Base-by-base conservation (phyloP, 2,797 vertebrate genomes). In the Artibeus jamaicensis region DNA sequence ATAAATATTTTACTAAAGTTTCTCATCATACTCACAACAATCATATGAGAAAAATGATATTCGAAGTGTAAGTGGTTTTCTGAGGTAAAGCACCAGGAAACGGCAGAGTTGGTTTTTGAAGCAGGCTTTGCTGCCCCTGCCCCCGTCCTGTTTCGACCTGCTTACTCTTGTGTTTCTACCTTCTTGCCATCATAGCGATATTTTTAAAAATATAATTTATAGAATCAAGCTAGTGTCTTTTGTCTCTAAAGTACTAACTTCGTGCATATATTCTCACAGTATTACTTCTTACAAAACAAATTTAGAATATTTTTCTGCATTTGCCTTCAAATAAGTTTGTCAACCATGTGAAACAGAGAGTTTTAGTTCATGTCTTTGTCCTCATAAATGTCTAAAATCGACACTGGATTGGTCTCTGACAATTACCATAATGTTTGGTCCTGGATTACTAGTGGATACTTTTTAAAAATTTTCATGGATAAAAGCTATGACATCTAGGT, bases 401-500 rank as follows among this genome's bases (percentile, higher is more conserved):
- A 78, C 34, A 77, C 16, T 71, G 6, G 15, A 18, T 48, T 68
- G 24, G 22, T 73, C 26, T 74, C 24, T 77, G 42, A 93, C 24
- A 95, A 53, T 95, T 88, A 55, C 19, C 29, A 37, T 90, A 19
- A 79, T 5, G 5, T 86, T 83, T 93, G 55, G 11, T 93, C 32
- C 15, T 86, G 37, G 29, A 42, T 71, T 81, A 53, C 16, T 65
- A n/a, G 22, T 42, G 46, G 10, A 19, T 78, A 70, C 62, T 26
- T 95, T 93, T 1, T 37, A 94, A 92, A 91, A 71, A 53, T 85
- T 14, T 90, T 89, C n/a, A 59, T 74, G 48, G 22, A 65, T 91
- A 67, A 91, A 94, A 91, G 22, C 29, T 53, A 67, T 59, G 29
- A 86, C 26, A 92, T 87, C 22, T 68, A n/a, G 4, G 14, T 46